Evolutionary conservation across 2,797 vertebrate genomes (phyloP).

Genomic region (Macropus fuliginosus): DNA sequence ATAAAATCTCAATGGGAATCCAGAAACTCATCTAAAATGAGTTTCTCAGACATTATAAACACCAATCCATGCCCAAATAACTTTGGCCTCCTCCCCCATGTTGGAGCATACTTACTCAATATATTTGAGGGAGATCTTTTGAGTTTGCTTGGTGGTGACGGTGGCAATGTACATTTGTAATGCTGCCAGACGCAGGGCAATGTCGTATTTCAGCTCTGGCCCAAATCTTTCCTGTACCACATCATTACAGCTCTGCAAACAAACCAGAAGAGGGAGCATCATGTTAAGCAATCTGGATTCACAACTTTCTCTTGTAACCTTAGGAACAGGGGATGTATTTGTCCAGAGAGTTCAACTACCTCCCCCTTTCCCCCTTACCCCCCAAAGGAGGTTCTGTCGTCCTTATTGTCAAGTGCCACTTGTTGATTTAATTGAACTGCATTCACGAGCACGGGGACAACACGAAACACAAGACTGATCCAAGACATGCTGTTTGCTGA

Average conservation of each 20-base stretch:
- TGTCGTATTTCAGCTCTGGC: constrained; percentile 98
- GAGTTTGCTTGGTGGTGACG: constrained; percentile 96
- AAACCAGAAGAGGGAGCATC: constrained; percentile 86
- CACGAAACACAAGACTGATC: constrained; percentile 57
- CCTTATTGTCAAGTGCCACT: constrained; percentile 56
- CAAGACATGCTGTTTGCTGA: constrained; percentile 70
- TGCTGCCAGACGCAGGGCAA: constrained; percentile 94
- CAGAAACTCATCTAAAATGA: constrained; percentile 24
- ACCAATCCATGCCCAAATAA: constrained; percentile 1
- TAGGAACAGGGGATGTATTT: constrained; percentile 34
- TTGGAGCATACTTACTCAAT: constrained; percentile 93
- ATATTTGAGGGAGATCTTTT: constrained; percentile 99
- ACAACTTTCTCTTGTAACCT: rapidly evolving
- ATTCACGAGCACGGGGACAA: constrained; percentile 52
- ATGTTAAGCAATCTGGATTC: constrained; percentile 74
- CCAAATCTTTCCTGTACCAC: constrained; percentile 98
- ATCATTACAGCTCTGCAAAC: constrained; percentile 96
- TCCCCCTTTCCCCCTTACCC: constrained; percentile 17
- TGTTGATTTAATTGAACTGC: constrained; percentile 39
- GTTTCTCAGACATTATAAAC: neutral
- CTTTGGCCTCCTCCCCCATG: neutral
- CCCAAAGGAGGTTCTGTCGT: constrained; percentile 26
- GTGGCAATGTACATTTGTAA: constrained; percentile 99
- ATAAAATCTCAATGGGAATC: constrained; percentile 16
- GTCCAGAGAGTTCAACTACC: constrained; percentile 29